Evolutionary conservation across 1,140 invertebrate species (phyloP).

Genomic region (Drosophila leontia): DNA sequence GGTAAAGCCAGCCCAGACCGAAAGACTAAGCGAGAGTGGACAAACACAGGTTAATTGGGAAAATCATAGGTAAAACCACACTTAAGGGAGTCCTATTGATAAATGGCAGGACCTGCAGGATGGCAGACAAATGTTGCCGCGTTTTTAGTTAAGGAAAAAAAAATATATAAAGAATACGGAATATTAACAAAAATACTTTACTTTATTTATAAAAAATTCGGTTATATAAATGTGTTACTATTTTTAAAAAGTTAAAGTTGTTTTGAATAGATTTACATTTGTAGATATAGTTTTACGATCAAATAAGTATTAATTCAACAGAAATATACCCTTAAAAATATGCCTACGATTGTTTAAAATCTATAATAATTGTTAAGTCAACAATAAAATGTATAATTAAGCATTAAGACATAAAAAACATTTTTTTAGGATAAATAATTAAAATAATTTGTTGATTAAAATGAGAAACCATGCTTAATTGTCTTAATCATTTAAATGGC

Average conservation of each 20-base stretch:
- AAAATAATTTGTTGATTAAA: too few relatives aligned
- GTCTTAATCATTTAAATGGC: neutral
- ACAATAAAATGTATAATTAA: too few relatives aligned
- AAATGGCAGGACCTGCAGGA: neutral
- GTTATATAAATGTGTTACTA: too few relatives aligned
- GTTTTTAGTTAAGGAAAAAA: neutral
- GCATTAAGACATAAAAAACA: too few relatives aligned
- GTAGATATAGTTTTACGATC: too few relatives aligned
- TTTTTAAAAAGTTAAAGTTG: too few relatives aligned
- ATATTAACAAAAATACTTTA: neutral
- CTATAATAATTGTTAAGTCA: too few relatives aligned
- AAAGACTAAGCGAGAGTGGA: neutral
- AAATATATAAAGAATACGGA: neutral
- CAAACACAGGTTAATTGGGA: conserved; percentile 24
- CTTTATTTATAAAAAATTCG: neutral
- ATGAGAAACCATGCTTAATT: neutral
- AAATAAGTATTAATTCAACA: too few relatives aligned
- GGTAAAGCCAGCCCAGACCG: conserved; percentile 3
- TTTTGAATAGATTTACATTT: too few relatives aligned
- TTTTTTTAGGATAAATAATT: too few relatives aligned
- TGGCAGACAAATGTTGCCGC: neutral
- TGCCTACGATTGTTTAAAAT: too few relatives aligned
- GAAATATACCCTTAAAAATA: too few relatives aligned
- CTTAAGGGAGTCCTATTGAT: conserved; percentile 26
- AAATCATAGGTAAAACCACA: conserved; percentile 23